Evolutionary conservation across 2,113 vertebrate genomes (phyloP).

Genomic region (Struthidea cinerea): DNA sequence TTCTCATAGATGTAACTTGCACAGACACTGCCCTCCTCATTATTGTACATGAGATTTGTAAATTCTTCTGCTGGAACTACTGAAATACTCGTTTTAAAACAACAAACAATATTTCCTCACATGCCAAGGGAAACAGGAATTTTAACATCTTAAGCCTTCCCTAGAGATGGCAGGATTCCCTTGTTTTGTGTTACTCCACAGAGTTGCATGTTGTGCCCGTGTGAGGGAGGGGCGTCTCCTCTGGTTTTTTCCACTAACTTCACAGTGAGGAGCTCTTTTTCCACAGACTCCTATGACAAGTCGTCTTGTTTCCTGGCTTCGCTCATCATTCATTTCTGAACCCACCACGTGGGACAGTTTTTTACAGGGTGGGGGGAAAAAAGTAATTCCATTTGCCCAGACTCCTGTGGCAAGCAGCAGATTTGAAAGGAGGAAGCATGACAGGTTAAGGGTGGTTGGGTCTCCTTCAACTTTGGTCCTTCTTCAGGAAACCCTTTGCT

Average conservation of each 20-base stretch:
- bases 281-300: background rate
- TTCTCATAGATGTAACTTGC: background rate
- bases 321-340: background rate
- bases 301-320: background rate
- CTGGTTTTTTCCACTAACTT: constrained; percentile 13
- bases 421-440: background rate
- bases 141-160: constrained; percentile 16
- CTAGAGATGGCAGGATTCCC: constrained; percentile 12
- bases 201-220: background rate
- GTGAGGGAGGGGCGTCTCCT: background rate
- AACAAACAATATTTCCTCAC: background rate
- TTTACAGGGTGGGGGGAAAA: background rate
- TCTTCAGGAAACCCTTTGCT: background rate
- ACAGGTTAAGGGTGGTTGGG: background rate
- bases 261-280: background rate
- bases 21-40: background rate
- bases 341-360: background rate
- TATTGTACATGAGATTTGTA: background rate
- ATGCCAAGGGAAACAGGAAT: background rate
- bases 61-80: background rate
- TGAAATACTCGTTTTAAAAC: background rate
- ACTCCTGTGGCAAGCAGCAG: background rate
- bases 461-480: background rate
- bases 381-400: background rate
- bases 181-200: background rate